Evolutionary conservation across 2,113 vertebrate species (phyloP).

Genomic region (Hucho hucho): DNA sequence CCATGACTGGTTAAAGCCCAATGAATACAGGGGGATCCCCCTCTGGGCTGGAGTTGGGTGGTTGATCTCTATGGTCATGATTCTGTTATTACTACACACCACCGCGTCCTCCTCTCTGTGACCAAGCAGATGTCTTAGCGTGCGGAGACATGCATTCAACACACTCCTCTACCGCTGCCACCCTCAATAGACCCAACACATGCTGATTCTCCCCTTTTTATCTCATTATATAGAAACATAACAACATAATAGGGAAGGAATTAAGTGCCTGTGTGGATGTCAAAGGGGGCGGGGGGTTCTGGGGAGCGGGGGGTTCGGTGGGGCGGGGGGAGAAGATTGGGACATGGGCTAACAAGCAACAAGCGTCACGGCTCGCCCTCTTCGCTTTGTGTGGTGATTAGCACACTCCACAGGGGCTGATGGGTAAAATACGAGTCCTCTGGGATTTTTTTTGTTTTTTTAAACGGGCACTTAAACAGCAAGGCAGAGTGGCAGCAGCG

Average conservation of each 20-base stretch:
- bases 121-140: conserved; percentile 69
- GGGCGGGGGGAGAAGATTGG: conserved; percentile 49
- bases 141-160: conserved; percentile 20
- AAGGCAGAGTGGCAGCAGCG: conserved; percentile 37
- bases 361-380: conserved; percentile 35
- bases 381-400: conserved; percentile 69
- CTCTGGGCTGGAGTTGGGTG: neutral
- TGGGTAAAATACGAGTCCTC: conserved; percentile 71
- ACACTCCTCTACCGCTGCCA: conserved; percentile 59
- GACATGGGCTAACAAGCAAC: conserved; percentile 65
- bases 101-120: conserved; percentile 46
- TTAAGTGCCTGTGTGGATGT: conserved; percentile 71
- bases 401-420: conserved; percentile 58
- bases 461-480: conserved; percentile 70
- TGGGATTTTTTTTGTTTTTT: conserved; percentile 52
- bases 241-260: conserved; percentile 72
- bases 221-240: conserved; percentile 77
- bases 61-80: conserved; percentile 70
- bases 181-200: conserved; percentile 66
- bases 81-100: conserved; percentile 67
- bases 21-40: conserved; percentile 71
- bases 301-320: neutral
- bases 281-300: conserved; percentile 53
- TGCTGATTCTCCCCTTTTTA: conserved; percentile 69
- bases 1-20: conserved; percentile 63